Evolutionary conservation across 1,140 invertebrate genomes (phyloP), one percentile per base, ranked within the genome.

Genomic region (Acromyrmex heyeri): DNA sequence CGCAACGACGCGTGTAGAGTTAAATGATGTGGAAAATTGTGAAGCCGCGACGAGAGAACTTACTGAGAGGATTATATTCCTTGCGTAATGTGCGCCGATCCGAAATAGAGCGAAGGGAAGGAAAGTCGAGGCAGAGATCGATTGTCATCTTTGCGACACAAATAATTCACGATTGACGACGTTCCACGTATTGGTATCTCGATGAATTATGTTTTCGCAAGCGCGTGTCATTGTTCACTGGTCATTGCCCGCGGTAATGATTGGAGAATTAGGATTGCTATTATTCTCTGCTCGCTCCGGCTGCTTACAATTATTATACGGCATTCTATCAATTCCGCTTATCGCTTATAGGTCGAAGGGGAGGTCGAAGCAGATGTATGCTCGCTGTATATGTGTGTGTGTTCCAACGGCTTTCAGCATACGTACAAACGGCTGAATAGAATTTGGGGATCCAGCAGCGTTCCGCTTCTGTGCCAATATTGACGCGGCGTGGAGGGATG

Each of bases 221-320:
- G 75, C 85, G 65, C 72, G 81, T 73, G 70, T 86, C 53, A 72
- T 83, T 30, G 62, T 38, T 38, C 44, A 21, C 16, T 27, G 73
- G 44, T 6, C 27, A 53, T n/a, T 48, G 44, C 10, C 24, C 67
- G 24, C 48, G 59, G 59, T 83, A 65, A 88, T 69, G 50, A 86
- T 81, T 87, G n/a, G 70, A 72, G 76, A 90, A 86, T 88, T 81
- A 59, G 75, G 77, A 90, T 88, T 53, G 27, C 61, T 34, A 21
- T 4, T 53, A 16, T 12, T 34, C 61, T 61, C 16, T 18, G 50
- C 53, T 21, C 14, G 57, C 61, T 27, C 1, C 8, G 69, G 14
- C 14, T 73, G 14, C 77, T 88, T 86, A 88, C 85, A 85, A 90
- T 90, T 91, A 88, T 90, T 90, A 86, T 86, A 88, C 64, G 73